Evolutionary conservation across 2,113 vertebrate species (phyloP).

Genomic region (Stictonetta naevosa): DNA sequence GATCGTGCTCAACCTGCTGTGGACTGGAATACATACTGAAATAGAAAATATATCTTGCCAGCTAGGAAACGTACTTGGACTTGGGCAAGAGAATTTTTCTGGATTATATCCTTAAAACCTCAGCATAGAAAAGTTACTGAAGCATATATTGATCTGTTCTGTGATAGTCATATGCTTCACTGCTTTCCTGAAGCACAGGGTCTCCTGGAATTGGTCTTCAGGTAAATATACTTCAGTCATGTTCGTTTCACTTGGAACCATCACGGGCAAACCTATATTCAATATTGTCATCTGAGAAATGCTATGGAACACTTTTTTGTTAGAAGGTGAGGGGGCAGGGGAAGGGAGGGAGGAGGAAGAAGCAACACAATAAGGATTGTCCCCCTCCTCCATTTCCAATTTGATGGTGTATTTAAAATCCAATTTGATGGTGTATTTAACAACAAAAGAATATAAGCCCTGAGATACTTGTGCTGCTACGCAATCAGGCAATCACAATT

Average conservation of each 20-base stretch:
- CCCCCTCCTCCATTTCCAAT: neutral
- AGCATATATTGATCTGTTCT: neutral
- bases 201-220: neutral
- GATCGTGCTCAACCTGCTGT: neutral
- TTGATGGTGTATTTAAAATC: neutral
- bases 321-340: neutral
- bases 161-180: neutral
- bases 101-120: neutral
- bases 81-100: neutral
- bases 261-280: neutral
- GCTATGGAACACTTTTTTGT: neutral
- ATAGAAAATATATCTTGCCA: neutral
- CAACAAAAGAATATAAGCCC: neutral
- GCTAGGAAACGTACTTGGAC: neutral
- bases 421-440: neutral
- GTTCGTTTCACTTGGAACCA: neutral
- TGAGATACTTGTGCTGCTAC: neutral
- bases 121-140: neutral
- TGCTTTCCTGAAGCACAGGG: neutral
- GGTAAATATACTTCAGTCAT: neutral
- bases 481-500: neutral
- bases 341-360: neutral
- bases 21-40: neutral
- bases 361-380: neutral
- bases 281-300: accelerated